phyloP scores from a whole-genome alignment of 2,888 invertebrate genomes.

The Peribatodes rhomboidaria region DNA sequence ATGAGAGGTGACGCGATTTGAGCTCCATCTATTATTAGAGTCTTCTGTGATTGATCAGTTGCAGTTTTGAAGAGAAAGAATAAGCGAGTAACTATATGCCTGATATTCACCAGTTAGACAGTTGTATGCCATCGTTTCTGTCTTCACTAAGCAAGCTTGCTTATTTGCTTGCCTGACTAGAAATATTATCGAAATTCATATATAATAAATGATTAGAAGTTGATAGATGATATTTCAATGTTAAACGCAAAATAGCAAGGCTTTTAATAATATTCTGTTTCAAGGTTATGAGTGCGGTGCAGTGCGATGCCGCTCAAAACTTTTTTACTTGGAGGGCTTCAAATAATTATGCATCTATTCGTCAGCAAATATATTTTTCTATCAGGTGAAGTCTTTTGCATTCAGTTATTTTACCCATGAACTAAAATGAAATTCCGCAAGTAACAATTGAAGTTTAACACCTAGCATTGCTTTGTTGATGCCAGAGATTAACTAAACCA shows the following conservation, averaged over 20 bases:
- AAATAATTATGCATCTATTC: no score
- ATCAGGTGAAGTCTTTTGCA: neutral
- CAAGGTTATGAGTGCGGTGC: no score
- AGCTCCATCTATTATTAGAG: constrained; percentile 60
- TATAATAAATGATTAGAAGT: no score
- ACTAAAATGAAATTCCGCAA: neutral
- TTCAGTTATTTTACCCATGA: neutral
- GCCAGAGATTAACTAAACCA: constrained; percentile 29
- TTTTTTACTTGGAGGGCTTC: no score
- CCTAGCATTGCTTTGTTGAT: constrained; percentile 10
- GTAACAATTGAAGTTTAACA: constrained; percentile 16
- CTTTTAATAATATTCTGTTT: no score
- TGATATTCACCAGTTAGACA: neutral
- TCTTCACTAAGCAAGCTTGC: no score
- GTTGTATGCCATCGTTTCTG: neutral
- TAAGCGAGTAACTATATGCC: neutral
- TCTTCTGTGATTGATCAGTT: constrained; percentile 31
- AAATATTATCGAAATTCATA: no score
- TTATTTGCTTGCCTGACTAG: no score
- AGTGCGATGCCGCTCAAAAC: no score
- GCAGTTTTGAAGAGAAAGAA: neutral
- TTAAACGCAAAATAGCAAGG: no score
- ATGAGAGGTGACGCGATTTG: constrained; percentile 60
- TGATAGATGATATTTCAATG: no score
- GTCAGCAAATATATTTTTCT: neutral